These are phyloP conservation scores for Pyrgus malvae DNA, from an alignment of 2,888 invertebrate species.

Conservation along the genomic window DNA sequence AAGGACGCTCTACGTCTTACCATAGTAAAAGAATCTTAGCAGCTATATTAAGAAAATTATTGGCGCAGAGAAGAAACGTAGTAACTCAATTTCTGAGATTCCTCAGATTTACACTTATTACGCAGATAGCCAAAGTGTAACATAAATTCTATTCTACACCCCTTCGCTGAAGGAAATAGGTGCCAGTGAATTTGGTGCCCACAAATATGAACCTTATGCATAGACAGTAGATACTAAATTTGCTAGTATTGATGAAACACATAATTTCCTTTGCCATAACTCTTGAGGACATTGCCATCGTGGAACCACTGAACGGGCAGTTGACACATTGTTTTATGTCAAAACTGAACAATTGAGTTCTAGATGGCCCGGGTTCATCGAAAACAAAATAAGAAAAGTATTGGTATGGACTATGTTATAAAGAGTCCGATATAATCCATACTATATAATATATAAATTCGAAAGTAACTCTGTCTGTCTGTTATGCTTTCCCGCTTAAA, in stretches of 20 bases:
- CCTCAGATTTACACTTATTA: slow-evolving; percentile 15
- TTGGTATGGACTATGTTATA: too few species aligned
- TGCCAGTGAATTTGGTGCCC: background rate
- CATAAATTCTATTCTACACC: slow-evolving; percentile 20
- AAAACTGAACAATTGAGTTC: slow-evolving; percentile 3
- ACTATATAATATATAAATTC: too few species aligned
- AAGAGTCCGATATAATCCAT: too few species aligned
- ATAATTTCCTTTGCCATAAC: slow-evolving; percentile 27
- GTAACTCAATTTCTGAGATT: background rate
- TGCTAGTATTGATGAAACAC: background rate
- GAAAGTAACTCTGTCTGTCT: too few species aligned
- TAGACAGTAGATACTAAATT: background rate
- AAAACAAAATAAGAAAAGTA: too few species aligned
- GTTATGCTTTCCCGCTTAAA: too few species aligned
- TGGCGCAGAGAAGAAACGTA: too few species aligned
- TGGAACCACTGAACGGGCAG: slow-evolving; percentile 19
- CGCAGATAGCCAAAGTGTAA: slow-evolving; percentile 22
- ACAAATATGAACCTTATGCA: background rate
- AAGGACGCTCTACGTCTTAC: too few species aligned
- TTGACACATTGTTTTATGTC: slow-evolving; percentile 13
- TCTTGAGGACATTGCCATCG: slow-evolving; percentile 15
- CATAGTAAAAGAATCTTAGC: too few species aligned
- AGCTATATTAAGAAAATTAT: too few species aligned
- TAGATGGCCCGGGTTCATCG: background rate
- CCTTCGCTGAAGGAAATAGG: slow-evolving; percentile 13